Evolutionary conservation across 2,113 vertebrate genomes (phyloP).

Genomic region (Clarias batrachus): DNA sequence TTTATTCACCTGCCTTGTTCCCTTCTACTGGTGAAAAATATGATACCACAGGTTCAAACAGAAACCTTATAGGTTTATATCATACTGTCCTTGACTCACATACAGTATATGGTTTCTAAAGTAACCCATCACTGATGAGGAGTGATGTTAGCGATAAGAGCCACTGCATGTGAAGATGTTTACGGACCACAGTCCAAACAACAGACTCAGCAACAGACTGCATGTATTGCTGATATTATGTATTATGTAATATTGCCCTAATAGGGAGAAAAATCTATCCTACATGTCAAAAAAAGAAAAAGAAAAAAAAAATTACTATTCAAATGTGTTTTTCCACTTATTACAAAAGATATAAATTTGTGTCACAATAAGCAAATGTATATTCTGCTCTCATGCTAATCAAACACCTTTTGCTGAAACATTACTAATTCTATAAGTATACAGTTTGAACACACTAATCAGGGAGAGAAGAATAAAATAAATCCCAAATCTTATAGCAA

Average conservation of each 20-base stretch:
- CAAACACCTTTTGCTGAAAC: background rate
- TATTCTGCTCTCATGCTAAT: background rate
- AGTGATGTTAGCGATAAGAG: constrained; percentile 17
- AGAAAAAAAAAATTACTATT: background rate
- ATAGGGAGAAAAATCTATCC: background rate
- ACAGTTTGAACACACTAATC: background rate
- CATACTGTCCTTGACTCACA: constrained; percentile 27
- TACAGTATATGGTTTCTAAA: constrained; percentile 9
- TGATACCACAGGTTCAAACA: constrained; percentile 17
- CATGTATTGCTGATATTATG: background rate
- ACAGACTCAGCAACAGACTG: background rate
- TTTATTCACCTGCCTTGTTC: constrained; percentile 22
- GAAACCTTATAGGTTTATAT: constrained; percentile 5
- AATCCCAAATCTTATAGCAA: background rate
- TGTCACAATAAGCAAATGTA: background rate
- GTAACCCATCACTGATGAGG: constrained; percentile 14
- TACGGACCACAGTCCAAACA: background rate
- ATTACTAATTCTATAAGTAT: background rate
- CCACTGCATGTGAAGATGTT: background rate
- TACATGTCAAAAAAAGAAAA: background rate
- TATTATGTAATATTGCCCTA: background rate
- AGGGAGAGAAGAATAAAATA: background rate
- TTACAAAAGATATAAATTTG: background rate
- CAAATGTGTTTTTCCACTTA: background rate
- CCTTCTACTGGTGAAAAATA: constrained; percentile 12